Conservation (phyloP, 2,113 vertebrate genomes). For the Oxyura jamaicensis region DNA sequence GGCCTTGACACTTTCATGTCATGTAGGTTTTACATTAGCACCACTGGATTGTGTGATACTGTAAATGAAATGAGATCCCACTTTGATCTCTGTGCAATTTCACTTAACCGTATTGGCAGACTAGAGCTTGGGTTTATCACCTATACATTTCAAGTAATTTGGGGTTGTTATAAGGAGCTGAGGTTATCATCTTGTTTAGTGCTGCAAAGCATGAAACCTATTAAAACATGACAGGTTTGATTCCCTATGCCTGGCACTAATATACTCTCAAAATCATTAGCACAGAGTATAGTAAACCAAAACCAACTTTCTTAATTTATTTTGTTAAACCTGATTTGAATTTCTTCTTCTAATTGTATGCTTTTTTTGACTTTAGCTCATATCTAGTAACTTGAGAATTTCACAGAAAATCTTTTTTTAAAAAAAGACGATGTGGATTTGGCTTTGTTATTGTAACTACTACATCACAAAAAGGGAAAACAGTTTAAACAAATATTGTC, state of each 20-base stretch:
- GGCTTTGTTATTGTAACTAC: neutral
- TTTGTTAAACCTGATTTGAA: conserved; percentile 4
- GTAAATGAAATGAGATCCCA: conserved; percentile 79
- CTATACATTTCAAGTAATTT: conserved; percentile 75
- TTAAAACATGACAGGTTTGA: conserved; percentile 75
- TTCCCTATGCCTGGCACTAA: conserved; percentile 38
- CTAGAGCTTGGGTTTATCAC: conserved; percentile 68
- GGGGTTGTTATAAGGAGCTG: conserved; percentile 68
- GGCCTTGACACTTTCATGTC: conserved; percentile 71
- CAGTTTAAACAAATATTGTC: neutral
- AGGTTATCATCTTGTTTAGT: conserved; percentile 72
- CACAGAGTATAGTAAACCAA: conserved; percentile 9
- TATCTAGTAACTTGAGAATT: neutral
- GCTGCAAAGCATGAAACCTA: conserved; percentile 69
- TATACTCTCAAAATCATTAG: conserved; percentile 57
- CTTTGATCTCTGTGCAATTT: conserved; percentile 71
- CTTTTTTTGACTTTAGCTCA: neutral
- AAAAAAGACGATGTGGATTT: neutral
- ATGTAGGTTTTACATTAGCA: conserved; percentile 75
- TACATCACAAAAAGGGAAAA: neutral
- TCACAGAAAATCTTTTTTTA: neutral
- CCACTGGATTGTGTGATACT: conserved; percentile 67
- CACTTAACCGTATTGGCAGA: conserved; percentile 75
- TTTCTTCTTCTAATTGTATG: conserved; percentile 7
- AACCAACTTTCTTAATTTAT: neutral